Evolutionary conservation across 2,888 invertebrate species (phyloP).

Genomic region (Dermolepida albohirtum): DNA sequence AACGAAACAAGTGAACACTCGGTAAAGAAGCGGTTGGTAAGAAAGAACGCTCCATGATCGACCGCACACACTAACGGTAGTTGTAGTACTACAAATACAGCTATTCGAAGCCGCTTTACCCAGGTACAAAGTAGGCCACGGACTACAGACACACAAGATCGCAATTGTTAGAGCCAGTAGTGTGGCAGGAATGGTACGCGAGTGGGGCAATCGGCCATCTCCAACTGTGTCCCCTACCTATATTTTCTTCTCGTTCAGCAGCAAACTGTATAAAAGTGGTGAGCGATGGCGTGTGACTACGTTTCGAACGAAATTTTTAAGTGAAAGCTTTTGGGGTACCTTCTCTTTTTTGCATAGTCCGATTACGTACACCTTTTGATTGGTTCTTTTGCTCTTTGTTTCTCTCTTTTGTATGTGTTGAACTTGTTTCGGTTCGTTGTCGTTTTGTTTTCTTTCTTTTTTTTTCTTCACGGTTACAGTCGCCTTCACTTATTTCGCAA

Average conservation of each 20-base stretch:
- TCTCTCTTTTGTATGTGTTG: conserved; percentile 3
- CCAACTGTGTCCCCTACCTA: conserved; percentile 37
- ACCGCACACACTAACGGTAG: conserved; percentile 64
- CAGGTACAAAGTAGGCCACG: conserved; percentile 66
- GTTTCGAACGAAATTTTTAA: conserved; percentile 12
- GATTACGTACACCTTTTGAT: conserved; percentile 17
- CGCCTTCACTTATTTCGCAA: conserved; percentile 25
- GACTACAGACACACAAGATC: conserved; percentile 58
- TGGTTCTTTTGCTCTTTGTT: conserved; percentile 1
- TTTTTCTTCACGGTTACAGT: conserved; percentile 22
- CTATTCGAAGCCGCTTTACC: conserved; percentile 59
- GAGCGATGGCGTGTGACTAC: conserved; percentile 16
- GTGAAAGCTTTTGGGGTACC: conserved; percentile 34
- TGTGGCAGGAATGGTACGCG: conserved; percentile 45
- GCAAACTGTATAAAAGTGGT: conserved; percentile 20
- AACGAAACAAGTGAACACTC: conserved; percentile 36
- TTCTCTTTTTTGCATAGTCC: conserved; percentile 22
- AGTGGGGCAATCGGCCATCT: conserved; percentile 44
- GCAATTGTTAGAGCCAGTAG: conserved; percentile 56
- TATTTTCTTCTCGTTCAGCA: conserved; percentile 32
- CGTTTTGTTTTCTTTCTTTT: neutral
- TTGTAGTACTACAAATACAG: conserved; percentile 65
- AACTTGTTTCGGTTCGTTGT: conserved; percentile 14
- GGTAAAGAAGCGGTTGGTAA: conserved; percentile 45
- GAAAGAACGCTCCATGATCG: conserved; percentile 52